phyloP scores from a whole-genome alignment of 2,113 vertebrate genomes.

The Oncorhynchus gorbuscha region DNA sequence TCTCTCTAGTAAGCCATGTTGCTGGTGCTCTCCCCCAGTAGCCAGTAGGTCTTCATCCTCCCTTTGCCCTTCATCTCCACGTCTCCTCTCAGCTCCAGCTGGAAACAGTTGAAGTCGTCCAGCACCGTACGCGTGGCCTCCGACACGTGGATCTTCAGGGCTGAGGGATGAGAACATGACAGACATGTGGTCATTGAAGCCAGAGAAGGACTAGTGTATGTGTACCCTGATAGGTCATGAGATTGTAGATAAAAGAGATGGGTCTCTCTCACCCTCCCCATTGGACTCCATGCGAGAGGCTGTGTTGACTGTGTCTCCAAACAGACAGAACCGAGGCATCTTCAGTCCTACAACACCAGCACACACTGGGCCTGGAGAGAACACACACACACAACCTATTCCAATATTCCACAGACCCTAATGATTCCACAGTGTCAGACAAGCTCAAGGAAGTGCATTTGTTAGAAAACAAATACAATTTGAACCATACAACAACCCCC shows the following conservation, averaged over 20 bases:
- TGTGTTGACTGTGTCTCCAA: conserved; percentile 85
- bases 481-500: neutral
- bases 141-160: conserved; percentile 87
- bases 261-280: conserved; percentile 73
- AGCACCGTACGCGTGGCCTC: conserved; percentile 79
- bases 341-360: conserved; percentile 84
- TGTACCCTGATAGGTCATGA: neutral
- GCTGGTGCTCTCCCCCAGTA: no score
- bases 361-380: conserved; percentile 77
- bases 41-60: no score
- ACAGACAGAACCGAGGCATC: conserved; percentile 87
- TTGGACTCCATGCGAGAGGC: conserved; percentile 87
- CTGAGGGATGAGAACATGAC: conserved; percentile 55
- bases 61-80: conserved; percentile 80
- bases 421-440: no score
- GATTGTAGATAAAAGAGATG: neutral
- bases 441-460: no score
- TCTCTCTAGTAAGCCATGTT: no score
- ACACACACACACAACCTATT: neutral
- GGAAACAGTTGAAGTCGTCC: conserved; percentile 81
- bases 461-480: neutral
- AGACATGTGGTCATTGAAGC: neutral
- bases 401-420: neutral
- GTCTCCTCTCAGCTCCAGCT: conserved; percentile 83
- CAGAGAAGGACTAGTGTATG: neutral